Evolutionary conservation across 2,888 invertebrate species (phyloP).

Genomic region (Horisme vitalbata): DNA sequence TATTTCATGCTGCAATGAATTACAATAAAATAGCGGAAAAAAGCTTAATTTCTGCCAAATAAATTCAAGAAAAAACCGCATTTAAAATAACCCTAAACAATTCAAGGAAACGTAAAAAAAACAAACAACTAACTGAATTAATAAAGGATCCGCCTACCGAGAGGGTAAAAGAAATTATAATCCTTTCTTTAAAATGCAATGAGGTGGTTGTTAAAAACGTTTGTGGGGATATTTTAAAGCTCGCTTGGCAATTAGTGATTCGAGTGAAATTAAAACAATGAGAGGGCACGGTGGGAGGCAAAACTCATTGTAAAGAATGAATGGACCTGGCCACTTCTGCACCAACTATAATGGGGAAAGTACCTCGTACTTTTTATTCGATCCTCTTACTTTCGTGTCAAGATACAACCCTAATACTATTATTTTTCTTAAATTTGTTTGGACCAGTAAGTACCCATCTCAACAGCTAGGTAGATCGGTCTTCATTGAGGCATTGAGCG

Average conservation of each 20-base stretch:
- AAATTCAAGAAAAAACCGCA: constrained; percentile 23
- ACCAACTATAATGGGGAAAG: neutral
- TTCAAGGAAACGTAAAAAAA: constrained; percentile 43
- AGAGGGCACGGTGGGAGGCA: constrained; percentile 49
- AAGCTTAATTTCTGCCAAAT: constrained; percentile 21
- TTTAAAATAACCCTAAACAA: constrained; percentile 33
- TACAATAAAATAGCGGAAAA: no score
- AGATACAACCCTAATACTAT: no score
- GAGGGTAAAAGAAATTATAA: constrained; percentile 77
- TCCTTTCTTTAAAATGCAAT: constrained; percentile 82
- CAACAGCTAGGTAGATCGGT: no score
- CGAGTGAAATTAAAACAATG: constrained; percentile 79
- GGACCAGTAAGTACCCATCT: no score
- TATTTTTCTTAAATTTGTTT: no score
- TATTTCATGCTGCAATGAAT: no score
- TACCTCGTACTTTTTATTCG: no score
- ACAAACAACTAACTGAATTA: constrained; percentile 68
- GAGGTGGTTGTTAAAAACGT: constrained; percentile 80
- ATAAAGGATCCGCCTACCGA: constrained; percentile 66
- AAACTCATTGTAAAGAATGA: constrained; percentile 49
- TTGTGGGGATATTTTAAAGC: constrained; percentile 77
- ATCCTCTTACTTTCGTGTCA: no score
- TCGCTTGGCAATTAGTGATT: constrained; percentile 77
- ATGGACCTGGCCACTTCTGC: constrained; percentile 36
- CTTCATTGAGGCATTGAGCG: no score